Percentiles rank a stretch among this genome's conserved stretches.
Evolutionary conservation across 2,113 vertebrate genomes (phyloP).

Genomic region (Rhinoderma darwinii): DNA sequence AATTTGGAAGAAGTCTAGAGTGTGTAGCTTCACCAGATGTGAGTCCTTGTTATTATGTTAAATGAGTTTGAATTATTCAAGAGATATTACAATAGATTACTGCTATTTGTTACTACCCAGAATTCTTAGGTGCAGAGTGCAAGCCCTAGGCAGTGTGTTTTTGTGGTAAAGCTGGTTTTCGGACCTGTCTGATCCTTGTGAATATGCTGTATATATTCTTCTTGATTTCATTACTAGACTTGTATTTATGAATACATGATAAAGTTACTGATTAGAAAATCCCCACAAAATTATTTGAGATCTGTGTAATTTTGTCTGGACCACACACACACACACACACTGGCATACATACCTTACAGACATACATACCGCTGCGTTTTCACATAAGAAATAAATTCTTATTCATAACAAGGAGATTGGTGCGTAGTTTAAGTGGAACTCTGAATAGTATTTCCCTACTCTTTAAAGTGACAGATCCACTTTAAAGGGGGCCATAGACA

Average conservation of each 20-base stretch:
- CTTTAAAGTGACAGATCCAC: too few species aligned
- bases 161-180: conserved; percentile 22
- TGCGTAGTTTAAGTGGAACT: too few species aligned
- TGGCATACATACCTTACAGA: background rate
- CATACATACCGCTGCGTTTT: too few species aligned
- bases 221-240: background rate
- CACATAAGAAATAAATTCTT: too few species aligned
- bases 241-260: background rate
- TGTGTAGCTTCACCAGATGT: background rate
- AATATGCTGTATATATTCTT: background rate
- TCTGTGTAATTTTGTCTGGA: background rate
- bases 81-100: background rate
- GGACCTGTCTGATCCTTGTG: background rate
- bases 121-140: background rate
- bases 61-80: background rate
- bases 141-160: conserved; percentile 17
- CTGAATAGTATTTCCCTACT: too few species aligned
- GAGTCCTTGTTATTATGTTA: background rate
- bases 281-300: background rate
- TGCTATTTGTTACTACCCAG: background rate
- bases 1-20: background rate
- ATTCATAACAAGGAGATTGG: too few species aligned
- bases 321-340: background rate
- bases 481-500: too few species aligned
- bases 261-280: background rate